Evolutionary conservation across 2,113 vertebrate species (phyloP).

Genomic region (Anguilla rostrata): DNA sequence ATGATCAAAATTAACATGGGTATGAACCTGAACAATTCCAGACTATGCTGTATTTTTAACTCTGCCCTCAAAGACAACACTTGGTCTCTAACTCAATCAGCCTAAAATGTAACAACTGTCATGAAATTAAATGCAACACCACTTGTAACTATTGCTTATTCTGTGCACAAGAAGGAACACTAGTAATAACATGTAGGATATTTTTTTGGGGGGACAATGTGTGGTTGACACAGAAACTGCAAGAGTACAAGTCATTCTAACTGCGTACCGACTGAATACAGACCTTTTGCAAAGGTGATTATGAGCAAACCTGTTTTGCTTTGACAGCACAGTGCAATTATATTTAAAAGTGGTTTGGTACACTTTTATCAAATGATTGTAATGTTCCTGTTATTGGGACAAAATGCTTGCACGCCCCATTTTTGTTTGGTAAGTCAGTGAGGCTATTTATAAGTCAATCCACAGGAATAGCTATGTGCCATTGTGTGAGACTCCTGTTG

Average conservation of each 20-base stretch:
- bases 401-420: not conserved
- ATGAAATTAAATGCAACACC: not conserved
- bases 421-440: too few species aligned
- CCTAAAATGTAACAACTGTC: not conserved
- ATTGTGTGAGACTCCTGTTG: not conserved
- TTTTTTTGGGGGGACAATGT: too few species aligned
- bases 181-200: not conserved
- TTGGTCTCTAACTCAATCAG: not conserved
- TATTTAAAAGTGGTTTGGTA: not conserved
- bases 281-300: not conserved
- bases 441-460: not conserved
- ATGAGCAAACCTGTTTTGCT: not conserved
- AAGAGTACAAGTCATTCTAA: too few species aligned
- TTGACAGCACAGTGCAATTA: not conserved
- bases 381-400: not conserved
- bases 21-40: not conserved
- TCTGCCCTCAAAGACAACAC: not conserved
- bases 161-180: not conserved
- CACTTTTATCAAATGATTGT: not conserved
- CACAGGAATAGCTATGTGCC: not conserved
- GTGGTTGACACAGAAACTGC: too few species aligned
- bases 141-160: not conserved
- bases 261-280: not conserved
- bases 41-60: not conserved
- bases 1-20: not conserved